Evolutionary conservation across 1,140 invertebrate species (phyloP).

Genomic region (Drosophila sp.): DNA sequence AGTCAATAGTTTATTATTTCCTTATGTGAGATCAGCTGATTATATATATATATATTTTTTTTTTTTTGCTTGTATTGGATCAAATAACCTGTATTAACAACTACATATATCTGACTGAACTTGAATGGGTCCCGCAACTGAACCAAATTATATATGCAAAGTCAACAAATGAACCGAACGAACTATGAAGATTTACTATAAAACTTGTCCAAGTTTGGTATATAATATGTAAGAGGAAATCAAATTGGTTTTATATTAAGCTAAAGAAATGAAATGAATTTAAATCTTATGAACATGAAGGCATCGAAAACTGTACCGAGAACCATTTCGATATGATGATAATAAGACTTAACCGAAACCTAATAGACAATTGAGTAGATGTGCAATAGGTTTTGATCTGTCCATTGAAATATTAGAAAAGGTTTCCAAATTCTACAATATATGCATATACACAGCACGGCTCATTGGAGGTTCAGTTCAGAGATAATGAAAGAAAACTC

Average conservation of each 20-base stretch:
- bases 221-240: too few species aligned
- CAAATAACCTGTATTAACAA: background rate
- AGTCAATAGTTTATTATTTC: conserved; percentile 65
- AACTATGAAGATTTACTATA: too few species aligned
- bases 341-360: conserved; percentile 13
- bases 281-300: too few species aligned
- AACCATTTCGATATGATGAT: background rate
- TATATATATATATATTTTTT: background rate
- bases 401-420: background rate
- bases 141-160: conserved; percentile 1
- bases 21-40: conserved; percentile 41
- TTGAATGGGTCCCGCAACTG: background rate
- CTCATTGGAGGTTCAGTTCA: conserved; percentile 1
- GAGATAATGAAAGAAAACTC: background rate
- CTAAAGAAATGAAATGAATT: too few species aligned
- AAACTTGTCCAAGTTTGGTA: too few species aligned
- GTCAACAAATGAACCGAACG: too few species aligned
- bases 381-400: background rate
- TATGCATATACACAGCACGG: background rate
- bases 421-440: background rate
- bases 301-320: too few species aligned
- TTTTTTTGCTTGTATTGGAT: background rate
- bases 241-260: too few species aligned
- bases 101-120: conserved; percentile 1
- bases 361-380: background rate